Evolutionary conservation across 2,113 vertebrate genomes (phyloP), one percentile per base, ranked within the genome.

Genomic region (Bos javanicus): DNA sequence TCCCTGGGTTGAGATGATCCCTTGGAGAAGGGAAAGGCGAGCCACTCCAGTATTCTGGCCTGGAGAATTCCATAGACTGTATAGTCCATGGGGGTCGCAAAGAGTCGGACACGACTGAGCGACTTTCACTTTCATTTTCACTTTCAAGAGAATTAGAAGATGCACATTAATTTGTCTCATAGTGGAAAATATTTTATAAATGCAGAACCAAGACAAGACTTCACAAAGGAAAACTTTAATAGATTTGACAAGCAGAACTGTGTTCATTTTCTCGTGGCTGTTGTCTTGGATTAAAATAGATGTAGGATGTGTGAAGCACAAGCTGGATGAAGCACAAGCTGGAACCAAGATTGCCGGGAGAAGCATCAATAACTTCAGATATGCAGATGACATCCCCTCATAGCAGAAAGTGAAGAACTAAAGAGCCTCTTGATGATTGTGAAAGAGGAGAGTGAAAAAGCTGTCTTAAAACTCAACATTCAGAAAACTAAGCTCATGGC

Each of bases 31-130:
- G n/a, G 67, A 71, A 71, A 71, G n/a, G 19, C 0, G 19, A 39
- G 19, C 19, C 67, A 71, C n/a, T 71, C n/a, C 10, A 23, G 10
- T 71, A 39, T 12, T 71, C 67, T 36, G n/a, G 67, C n/a, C 67
- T 36, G n/a, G n/a, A 71, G 67, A 23, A 71, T 71, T 71, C 67
- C 67, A 12, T 71, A 13, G n/a, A 71, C n/a, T 39, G n/a, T 71
- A 23, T 71, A 39, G 67, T 39, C n/a, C n/a, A 71, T 23, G 67
- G n/a, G n/a, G 19, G n/a, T 71, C 0, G 0, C n/a, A 39, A 71
- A 71, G 67, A 71, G 19, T 23, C 10, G 0, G 67, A 71, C 2
- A 71, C 1, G 1, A 71, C 0, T 23, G n/a, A 71, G n/a, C 0
- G 0, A 39, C 10, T 39, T 71, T 39, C 67, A 39, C 64, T 36